Evolutionary conservation across 2,888 invertebrate species (phyloP), one percentile per base, ranked within the genome.

Genomic region (Fragum fragum): DNA sequence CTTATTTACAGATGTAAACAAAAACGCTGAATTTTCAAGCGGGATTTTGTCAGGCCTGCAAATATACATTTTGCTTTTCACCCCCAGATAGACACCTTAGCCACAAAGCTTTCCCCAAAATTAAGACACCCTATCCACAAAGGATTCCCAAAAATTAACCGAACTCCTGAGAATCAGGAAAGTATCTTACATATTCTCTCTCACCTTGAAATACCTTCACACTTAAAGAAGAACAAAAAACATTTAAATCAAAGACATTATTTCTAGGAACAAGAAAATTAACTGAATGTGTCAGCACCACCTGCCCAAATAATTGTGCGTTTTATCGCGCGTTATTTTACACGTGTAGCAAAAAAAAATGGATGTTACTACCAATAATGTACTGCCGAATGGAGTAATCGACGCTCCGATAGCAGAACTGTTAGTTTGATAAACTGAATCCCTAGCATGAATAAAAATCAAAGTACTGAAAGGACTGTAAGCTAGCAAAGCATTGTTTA

Each of bases 311-410:
- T 36, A 42, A 66, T 39, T 36, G 21, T 26, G n/a, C 39, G 26
- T 42, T 39, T 66, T 66, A 42, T 39, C 66, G 36, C 18, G 66
- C 42, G 36, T 66, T 36, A 66, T 21, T 66, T 66, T 66, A 66
- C 66, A 66, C 66, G 66, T 66, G 66, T 66, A 32, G 36, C n/a
- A 57, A 66, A 66, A 57, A 66, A 66, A 66, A 39, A 0, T 26
- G 42, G 23, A 9, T 9, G 66, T 42, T 66, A 23, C 42, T 66
- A 1, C 66, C 16, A 42, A 66, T 39, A 66, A 29, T 26, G 23
- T 66, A 47, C 47, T 47, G 47, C 47, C 14, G 47, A 47, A 47
- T 47, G 47, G 5, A 47, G 47, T 47, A 47, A 47, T 5, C 5
- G 7, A 16, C 47, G 47, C 47, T 47, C 47, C 14, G 16, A 47